A percentile compares a stretch with the other conserved stretches of the same genome.
Evolutionary conservation across 1,140 invertebrate species (phyloP).

Genomic region (Cyclina sinensis): DNA sequence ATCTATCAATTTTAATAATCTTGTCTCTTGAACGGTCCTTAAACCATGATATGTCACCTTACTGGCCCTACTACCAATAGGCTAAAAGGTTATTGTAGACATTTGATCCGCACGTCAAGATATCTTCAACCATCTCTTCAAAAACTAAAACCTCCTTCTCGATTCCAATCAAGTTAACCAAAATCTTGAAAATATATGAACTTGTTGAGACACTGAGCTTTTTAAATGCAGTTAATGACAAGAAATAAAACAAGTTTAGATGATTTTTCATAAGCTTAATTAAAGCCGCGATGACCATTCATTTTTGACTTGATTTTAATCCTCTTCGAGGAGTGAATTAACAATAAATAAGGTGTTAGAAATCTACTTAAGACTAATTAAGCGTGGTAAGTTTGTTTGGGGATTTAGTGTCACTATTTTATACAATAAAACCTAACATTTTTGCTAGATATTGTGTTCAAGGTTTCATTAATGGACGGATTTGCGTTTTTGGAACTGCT

Average conservation of each 20-base stretch:
- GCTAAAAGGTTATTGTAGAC: conserved; percentile 30
- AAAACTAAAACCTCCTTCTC: conserved; percentile 5
- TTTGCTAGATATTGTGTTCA: not conserved
- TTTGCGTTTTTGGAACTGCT: conserved; percentile 57
- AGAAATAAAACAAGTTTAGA: conserved; percentile 55
- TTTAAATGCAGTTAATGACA: not conserved
- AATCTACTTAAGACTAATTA: conserved; percentile 68
- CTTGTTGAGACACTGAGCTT: conserved; percentile 43
- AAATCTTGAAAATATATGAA: not conserved
- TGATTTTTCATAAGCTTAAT: conserved; percentile 51
- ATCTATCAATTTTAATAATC: conserved; percentile 38
- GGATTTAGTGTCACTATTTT: conserved; percentile 60
- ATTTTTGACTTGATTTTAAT: conserved; percentile 34
- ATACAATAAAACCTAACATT: conserved; percentile 29
- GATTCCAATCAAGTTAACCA: conserved; percentile 9
- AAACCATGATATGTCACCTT: not conserved
- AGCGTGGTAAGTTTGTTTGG: conserved; percentile 65
- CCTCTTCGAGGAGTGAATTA: not conserved
- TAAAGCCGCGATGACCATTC: conserved; percentile 27
- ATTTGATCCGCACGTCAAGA: conserved; percentile 40
- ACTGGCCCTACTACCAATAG: not conserved
- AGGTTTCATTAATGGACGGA: conserved; percentile 48
- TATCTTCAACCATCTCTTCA: conserved; percentile 9
- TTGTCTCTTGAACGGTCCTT: conserved; percentile 34
- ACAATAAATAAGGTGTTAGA: conserved; percentile 55